These are phyloP conservation scores for Spisula solida DNA, from an alignment of 2,888 invertebrate species.

Conservation along the genomic window DNA sequence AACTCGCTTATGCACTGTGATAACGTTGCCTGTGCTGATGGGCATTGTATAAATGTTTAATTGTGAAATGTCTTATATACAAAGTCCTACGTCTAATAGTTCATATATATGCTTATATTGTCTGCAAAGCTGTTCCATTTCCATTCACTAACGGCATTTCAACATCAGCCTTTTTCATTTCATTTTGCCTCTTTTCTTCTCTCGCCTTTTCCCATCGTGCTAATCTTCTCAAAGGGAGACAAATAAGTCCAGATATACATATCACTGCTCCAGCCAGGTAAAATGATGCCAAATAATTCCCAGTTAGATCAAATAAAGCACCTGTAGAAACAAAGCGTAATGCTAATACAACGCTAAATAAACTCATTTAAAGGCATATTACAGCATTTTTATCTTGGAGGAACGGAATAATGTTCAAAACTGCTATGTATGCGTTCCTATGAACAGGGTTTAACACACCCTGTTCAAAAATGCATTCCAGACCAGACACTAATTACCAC, in stretches of 20 bases:
- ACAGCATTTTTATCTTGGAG: no score
- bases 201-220: constrained; percentile 78
- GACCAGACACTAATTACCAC: no score
- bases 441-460: no score
- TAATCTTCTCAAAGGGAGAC: constrained; percentile 87
- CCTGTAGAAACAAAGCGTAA: constrained; percentile 89
- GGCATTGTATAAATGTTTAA: no score
- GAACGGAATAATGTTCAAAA: no score
- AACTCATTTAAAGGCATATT: neutral
- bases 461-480: no score
- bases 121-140: neutral
- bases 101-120: neutral
- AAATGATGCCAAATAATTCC: constrained; percentile 95
- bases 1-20: no score
- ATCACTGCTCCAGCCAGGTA: constrained; percentile 97
- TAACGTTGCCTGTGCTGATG: no score
- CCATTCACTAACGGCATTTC: constrained; percentile 24
- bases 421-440: no score
- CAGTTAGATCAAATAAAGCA: constrained; percentile 95
- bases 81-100: no score
- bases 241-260: constrained; percentile 94
- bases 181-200: constrained; percentile 31
- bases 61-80: no score
- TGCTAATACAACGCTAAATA: neutral
- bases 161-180: neutral